A percentile compares a stretch with the other conserved stretches of the same genome.
These are phyloP conservation scores for Ectropis crepuscularia DNA, from an alignment of 2,888 invertebrate genomes.

Conservation along the genomic window DNA sequence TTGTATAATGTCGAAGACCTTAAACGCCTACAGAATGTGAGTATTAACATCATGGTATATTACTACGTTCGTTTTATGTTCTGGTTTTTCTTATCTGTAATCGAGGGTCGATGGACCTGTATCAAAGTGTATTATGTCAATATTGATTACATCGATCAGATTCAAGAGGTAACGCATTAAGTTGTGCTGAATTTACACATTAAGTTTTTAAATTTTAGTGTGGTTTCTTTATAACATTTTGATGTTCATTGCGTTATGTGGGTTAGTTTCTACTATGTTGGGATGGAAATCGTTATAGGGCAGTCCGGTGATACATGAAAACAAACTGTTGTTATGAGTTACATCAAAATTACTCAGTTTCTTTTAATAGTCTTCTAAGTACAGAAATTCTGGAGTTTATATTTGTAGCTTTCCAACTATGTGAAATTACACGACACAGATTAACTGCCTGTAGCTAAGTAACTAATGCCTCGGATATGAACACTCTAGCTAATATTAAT, in stretches of 20 bases:
- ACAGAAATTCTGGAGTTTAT: too few species aligned
- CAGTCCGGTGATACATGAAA: too few species aligned
- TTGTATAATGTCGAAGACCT: slow-evolving; percentile 92
- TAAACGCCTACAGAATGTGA: slow-evolving; percentile 96
- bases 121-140: slow-evolving; percentile 9
- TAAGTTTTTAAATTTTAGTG: too few species aligned
- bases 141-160: slow-evolving; percentile 5
- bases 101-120: slow-evolving; percentile 12
- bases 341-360: too few species aligned
- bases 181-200: background rate
- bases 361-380: too few species aligned
- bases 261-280: too few species aligned
- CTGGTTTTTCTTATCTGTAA: slow-evolving; percentile 24
- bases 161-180: background rate
- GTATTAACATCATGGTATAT: slow-evolving; percentile 66
- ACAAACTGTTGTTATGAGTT: too few species aligned
- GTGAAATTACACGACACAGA: slow-evolving; percentile 11
- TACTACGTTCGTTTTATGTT: slow-evolving; percentile 22
- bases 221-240: too few species aligned
- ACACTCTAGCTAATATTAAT: slow-evolving; percentile 38
- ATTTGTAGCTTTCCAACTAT: slow-evolving; percentile 31
- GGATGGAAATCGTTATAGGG: too few species aligned
- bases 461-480: slow-evolving; percentile 35
- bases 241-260: too few species aligned
- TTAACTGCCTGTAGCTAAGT: background rate